These are phyloP conservation scores for Phytoseiulus persimilis DNA, from an alignment of 2,888 invertebrate species.

Conservation along the genomic window DNA sequence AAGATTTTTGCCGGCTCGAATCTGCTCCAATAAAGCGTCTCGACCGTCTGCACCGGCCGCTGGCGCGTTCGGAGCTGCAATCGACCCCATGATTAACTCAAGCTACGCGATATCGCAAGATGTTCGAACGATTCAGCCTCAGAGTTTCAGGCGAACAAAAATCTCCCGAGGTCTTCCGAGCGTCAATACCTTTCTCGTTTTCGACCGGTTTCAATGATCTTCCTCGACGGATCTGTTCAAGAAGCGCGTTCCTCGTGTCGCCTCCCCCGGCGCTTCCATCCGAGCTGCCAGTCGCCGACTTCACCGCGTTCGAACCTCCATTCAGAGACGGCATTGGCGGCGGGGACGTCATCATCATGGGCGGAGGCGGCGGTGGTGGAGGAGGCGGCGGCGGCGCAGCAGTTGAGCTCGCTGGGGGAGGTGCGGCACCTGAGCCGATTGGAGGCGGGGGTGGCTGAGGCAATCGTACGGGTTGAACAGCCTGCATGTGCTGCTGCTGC, in stretches of 20 bases:
- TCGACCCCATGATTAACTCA: neutral
- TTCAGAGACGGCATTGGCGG: conserved; percentile 16
- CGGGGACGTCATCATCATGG: neutral
- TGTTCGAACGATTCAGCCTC: no score
- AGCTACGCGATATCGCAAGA: neutral
- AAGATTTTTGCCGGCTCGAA: neutral
- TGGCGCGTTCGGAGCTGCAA: neutral
- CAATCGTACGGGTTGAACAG: conserved; percentile 23
- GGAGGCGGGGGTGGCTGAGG: conserved; percentile 16
- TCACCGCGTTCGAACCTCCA: neutral
- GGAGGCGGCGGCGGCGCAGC: conserved; percentile 7
- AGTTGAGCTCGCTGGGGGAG: neutral
- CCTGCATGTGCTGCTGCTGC: conserved; percentile 29
- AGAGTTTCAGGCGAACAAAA: no score
- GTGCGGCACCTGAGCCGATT: neutral
- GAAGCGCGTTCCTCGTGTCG: conserved; percentile 10
- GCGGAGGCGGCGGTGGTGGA: neutral
- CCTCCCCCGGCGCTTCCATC: neutral
- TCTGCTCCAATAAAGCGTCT: conserved; percentile 24
- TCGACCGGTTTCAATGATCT: conserved; percentile 18
- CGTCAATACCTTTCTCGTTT: neutral
- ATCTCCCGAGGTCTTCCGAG: no score
- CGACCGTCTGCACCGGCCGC: neutral
- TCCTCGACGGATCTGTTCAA: conserved; percentile 22
- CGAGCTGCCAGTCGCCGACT: neutral